Base-by-base conservation (phyloP, 1,140 invertebrate genomes). In the Temnothorax curvispinosus region DNA sequence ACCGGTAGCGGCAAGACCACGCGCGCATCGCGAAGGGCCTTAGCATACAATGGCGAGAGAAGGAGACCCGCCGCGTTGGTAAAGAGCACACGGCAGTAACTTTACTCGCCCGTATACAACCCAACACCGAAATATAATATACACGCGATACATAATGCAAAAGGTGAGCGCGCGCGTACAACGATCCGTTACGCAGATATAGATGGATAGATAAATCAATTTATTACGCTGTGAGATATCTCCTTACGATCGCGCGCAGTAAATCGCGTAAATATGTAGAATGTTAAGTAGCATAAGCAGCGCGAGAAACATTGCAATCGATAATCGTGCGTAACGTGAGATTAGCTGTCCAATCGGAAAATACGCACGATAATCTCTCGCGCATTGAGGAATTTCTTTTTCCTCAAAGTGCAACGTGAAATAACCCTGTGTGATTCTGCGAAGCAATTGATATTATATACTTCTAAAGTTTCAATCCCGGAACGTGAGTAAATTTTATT, bases 21-120 rank as follows among this genome's bases (percentile, higher is more conserved):
- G 76, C 77, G 85, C 85, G 76, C 77, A 77, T 86, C 85, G 77
- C 78, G 56, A 82, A 82, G 85, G 44, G 74, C 67, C 76, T 86
- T 86, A 86, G 77, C 85, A 87, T 87, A 87, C 80, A 85, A 84
- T 87, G 47, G 86, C 65, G 80, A 85, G 69, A 75, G 78, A 60
- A 85, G 78, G 65, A 84, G 85, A 27, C 35, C 21, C 58, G 69
- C 27, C 69, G 80, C 41, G 54, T 21, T 60, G 41, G 80, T 38
- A 84, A 84, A 84, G 80, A 84, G 54, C 80, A 84, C 32, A 35
- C 56, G 69, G 80, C 69, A 60, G 41, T 84, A 84, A 84, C 71
- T 84, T 84, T 84, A 84, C 80, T 84, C 69, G 80, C 27, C 69
- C 69, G 54, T 62, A 44, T 65, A 38, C 47, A 81, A 21, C 41